A percentile compares a stretch with the other conserved stretches of the same genome.
phyloP scores from a whole-genome alignment of 2,888 invertebrate genomes.

The Drosophila kuntzei region DNA sequence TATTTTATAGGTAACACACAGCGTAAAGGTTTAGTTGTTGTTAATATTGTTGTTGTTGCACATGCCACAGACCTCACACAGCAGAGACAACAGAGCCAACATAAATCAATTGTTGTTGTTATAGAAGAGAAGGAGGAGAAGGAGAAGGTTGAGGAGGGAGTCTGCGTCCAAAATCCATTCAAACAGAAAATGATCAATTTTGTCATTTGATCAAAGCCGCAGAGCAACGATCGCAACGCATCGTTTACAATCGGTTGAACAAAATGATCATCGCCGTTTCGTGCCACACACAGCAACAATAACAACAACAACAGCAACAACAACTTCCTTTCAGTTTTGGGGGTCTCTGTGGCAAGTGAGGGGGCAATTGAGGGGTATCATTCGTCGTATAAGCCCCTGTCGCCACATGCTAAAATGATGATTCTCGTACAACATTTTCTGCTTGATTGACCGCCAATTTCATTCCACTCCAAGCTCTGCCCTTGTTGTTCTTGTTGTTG shows the following conservation, averaged over 20 bases:
- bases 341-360: background rate
- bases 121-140: background rate
- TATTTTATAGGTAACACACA: slow-evolving; percentile 72
- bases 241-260: slow-evolving; percentile 80
- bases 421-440: slow-evolving; percentile 72
- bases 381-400: slow-evolving; percentile 62
- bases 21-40: slow-evolving; percentile 23
- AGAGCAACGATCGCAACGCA: slow-evolving; percentile 78
- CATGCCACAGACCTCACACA: slow-evolving; percentile 76
- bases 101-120: slow-evolving; percentile 77
- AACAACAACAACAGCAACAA: slow-evolving; percentile 35
- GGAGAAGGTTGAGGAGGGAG: background rate
- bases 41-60: slow-evolving; percentile 55
- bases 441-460: slow-evolving; percentile 74
- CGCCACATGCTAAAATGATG: slow-evolving; percentile 79
- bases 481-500: slow-evolving; percentile 21
- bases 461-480: slow-evolving; percentile 40
- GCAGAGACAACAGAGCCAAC: slow-evolving; percentile 51
- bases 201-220: slow-evolving; percentile 82
- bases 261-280: slow-evolving; percentile 73
- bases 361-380: slow-evolving; percentile 7
- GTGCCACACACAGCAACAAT: slow-evolving; percentile 37
- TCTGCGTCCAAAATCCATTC: slow-evolving; percentile 71
- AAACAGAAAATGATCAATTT: slow-evolving; percentile 82
- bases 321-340: slow-evolving; percentile 51